Evolutionary conservation across 2,113 vertebrate genomes (phyloP).

Genomic region (Hyperopisus bebe): DNA sequence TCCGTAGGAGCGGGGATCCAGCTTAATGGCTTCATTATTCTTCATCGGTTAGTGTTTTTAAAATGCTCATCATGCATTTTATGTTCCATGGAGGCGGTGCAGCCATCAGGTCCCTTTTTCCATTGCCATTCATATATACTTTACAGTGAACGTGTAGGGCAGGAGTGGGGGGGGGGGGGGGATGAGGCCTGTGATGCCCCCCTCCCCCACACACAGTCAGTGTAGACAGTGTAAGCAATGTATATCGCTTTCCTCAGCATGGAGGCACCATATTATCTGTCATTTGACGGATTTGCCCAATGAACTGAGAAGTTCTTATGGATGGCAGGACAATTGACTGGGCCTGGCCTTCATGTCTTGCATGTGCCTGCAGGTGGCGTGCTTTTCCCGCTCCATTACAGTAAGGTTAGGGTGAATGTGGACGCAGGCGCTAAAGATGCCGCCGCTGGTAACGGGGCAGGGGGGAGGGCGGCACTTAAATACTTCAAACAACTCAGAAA

Average conservation of each 20-base stretch:
- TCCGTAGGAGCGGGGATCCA: background rate
- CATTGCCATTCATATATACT: background rate
- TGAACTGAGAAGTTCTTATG: background rate
- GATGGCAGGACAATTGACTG: background rate
- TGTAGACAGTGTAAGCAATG: background rate
- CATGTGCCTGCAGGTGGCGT: background rate
- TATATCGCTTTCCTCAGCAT: background rate
- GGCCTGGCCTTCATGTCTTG: background rate
- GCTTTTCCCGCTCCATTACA: background rate
- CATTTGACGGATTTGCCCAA: background rate
- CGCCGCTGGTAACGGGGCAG: background rate
- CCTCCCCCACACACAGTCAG: background rate
- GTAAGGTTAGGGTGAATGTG: background rate
- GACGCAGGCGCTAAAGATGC: background rate
- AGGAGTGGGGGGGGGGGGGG: background rate
- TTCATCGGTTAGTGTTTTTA: background rate
- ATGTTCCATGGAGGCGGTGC: background rate
- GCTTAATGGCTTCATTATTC: background rate
- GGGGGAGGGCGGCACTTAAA: background rate
- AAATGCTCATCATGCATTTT: background rate
- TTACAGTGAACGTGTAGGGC: background rate
- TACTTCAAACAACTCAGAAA: constrained; percentile 11
- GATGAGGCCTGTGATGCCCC: background rate
- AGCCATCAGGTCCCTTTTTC: background rate
- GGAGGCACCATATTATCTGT: background rate